Evolutionary conservation across 2,113 vertebrate genomes (phyloP).

Genomic region (Rhabdomys dilectus): DNA sequence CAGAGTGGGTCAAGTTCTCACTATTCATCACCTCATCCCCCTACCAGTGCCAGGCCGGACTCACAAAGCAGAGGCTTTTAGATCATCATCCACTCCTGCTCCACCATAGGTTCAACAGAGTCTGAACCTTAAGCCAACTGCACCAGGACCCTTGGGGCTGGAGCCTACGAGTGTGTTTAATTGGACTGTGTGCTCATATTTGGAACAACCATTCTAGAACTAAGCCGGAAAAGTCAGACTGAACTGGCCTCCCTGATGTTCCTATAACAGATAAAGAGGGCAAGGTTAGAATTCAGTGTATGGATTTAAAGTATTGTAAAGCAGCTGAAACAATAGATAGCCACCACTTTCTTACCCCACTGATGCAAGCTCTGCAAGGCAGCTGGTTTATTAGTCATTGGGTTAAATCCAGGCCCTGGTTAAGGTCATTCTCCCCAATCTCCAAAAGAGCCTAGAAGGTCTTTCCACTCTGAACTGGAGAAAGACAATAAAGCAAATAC

Average conservation of each 20-base stretch:
- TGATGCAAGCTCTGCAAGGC: neutral
- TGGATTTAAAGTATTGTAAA: conserved; percentile 28
- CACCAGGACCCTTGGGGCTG: neutral
- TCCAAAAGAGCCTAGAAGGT: neutral
- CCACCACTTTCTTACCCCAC: neutral
- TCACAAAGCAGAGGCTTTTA: neutral
- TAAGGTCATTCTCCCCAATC: neutral
- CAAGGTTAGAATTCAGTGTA: neutral
- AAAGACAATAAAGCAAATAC: neutral
- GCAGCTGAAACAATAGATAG: neutral
- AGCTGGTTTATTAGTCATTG: neutral
- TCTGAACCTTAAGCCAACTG: no score
- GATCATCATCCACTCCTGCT: rapidly evolving
- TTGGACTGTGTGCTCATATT: neutral
- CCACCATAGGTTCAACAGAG: neutral
- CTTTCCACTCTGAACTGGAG: neutral
- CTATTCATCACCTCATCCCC: neutral
- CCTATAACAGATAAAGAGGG: neutral
- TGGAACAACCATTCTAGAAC: neutral
- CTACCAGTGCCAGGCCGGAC: neutral
- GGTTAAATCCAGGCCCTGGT: neutral
- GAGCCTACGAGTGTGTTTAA: neutral
- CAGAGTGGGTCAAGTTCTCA: neutral
- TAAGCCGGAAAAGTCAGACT: neutral
- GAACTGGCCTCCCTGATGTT: neutral